phyloP scores from a whole-genome alignment of 2,113 vertebrate genomes.

The Regulus satrapa region DNA sequence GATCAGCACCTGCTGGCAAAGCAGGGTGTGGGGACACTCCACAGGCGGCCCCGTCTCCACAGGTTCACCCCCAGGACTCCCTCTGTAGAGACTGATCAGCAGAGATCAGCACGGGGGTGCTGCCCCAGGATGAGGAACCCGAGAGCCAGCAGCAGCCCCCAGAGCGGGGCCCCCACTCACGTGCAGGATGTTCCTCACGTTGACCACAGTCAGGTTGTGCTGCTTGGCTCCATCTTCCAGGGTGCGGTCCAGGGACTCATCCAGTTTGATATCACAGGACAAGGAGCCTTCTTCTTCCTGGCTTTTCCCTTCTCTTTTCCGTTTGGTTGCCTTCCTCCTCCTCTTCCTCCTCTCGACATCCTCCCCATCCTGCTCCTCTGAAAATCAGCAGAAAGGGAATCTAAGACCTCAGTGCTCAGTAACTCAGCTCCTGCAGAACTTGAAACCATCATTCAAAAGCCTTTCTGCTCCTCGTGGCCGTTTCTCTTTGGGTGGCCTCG shows the following conservation, averaged over 20 bases:
- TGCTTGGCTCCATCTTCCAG: constrained; percentile 87
- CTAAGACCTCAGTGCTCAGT: background rate
- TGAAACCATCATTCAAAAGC: no score
- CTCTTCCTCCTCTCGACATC: constrained; percentile 66
- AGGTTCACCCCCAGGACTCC: fast-evolving
- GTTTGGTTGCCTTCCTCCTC: constrained; percentile 67
- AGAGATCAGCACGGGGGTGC: fast-evolving
- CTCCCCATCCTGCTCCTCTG: constrained; percentile 74
- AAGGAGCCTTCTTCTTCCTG: constrained; percentile 22
- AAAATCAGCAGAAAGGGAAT: background rate
- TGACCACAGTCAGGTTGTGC: constrained; percentile 87
- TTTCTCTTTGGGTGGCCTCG: no score
- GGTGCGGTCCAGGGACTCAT: constrained; percentile 84
- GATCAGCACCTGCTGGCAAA: background rate
- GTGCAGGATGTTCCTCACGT: constrained; percentile 91
- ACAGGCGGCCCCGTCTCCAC: fast-evolving
- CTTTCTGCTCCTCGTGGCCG: no score
- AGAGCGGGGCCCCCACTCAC: constrained; percentile 68
- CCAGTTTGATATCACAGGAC: constrained; percentile 77
- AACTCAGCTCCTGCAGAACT: no score
- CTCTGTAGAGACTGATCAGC: fast-evolving
- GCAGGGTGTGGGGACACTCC: background rate
- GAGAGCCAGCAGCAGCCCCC: background rate
- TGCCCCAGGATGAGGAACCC: background rate
- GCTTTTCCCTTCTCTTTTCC: constrained; percentile 54